A percentile compares a stretch with the other conserved stretches of the same genome.
phyloP scores from a whole-genome alignment of 1,140 invertebrate genomes.

The Tyrophagus putrescentiae region DNA sequence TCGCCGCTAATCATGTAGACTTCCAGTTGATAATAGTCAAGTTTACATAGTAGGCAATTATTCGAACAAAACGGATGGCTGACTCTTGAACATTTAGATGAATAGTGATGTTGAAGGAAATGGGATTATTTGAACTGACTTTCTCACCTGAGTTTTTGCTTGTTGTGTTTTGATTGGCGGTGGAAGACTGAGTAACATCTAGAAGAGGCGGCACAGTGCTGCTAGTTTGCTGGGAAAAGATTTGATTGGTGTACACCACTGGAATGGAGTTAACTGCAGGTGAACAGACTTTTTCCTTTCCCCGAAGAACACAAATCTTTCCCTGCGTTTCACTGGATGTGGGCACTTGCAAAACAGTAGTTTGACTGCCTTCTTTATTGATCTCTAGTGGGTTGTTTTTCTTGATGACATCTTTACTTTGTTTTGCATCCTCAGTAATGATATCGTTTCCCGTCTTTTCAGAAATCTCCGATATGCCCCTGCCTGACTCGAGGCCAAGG shows the following conservation, averaged over 20 bases:
- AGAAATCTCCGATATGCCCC: too few species aligned
- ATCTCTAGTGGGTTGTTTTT: neutral
- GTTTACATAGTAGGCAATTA: neutral
- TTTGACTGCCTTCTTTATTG: neutral
- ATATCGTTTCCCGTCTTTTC: too few species aligned
- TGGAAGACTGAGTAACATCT: neutral
- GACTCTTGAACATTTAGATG: too few species aligned
- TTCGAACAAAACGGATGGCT: neutral
- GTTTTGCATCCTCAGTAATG: neutral
- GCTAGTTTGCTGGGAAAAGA: neutral
- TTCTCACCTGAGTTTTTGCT: too few species aligned
- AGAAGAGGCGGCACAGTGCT: neutral
- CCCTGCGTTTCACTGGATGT: neutral
- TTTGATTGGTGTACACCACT: too few species aligned
- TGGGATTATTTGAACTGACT: too few species aligned
- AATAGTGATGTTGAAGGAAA: neutral
- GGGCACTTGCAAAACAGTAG: neutral
- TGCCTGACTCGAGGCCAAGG: too few species aligned
- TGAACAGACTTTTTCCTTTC: neutral
- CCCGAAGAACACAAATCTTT: constrained; percentile 5
- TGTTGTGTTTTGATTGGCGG: neutral
- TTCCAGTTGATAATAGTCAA: neutral
- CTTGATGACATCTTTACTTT: neutral
- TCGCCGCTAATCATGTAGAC: neutral
- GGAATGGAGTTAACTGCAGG: too few species aligned